Conservation (phyloP, 2,113 vertebrate genomes). For the Pygoscelis adeliae region DNA sequence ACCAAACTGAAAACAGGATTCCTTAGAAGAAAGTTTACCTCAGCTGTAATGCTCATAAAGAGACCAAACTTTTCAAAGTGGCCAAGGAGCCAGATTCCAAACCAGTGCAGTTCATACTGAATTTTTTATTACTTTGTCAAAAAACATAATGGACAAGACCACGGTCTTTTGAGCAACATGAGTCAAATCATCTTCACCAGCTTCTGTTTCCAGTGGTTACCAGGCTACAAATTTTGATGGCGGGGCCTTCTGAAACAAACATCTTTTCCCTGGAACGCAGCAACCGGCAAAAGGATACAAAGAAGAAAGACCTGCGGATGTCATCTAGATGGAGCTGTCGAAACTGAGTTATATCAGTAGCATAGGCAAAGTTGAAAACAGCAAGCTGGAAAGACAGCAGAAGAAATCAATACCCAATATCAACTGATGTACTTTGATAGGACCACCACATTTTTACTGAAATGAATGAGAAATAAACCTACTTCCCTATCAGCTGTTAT, state of each 20-base stretch:
- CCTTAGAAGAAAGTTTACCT: not conserved
- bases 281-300: conserved; percentile 85
- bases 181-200: not conserved
- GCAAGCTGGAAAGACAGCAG: conserved; percentile 77
- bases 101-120: not conserved
- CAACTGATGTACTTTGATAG: not conserved
- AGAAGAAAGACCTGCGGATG: conserved; percentile 91
- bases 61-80: not conserved
- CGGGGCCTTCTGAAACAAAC: not conserved
- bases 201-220: not conserved
- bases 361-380: conserved; percentile 82
- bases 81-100: not conserved
- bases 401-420: not conserved
- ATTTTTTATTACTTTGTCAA: not conserved
- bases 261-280: not conserved
- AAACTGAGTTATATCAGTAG: conserved; percentile 82
- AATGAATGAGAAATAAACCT: conserved; percentile 18
- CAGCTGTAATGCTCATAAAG: not conserved
- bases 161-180: not conserved
- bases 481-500: not conserved
- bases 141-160: not conserved
- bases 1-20: not conserved
- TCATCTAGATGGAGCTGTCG: conserved; percentile 88
- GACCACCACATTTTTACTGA: not conserved
- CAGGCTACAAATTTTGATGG: not conserved